phyloP scores from a whole-genome alignment of 2,888 invertebrate species.

The Junonia oenone region DNA sequence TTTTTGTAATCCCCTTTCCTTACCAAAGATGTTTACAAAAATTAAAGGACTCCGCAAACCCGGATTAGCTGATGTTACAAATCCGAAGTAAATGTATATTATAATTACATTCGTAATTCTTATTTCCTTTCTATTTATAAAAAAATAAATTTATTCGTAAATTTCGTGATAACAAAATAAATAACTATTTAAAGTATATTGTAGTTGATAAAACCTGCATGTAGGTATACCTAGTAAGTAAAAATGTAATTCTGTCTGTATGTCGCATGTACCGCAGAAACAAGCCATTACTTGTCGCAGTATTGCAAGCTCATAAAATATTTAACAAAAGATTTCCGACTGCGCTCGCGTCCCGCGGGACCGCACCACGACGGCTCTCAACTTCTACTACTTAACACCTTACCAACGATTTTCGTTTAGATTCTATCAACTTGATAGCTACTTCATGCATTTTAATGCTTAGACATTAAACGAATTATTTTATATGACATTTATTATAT shows the following conservation, averaged over 20 bases:
- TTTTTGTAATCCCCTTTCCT: slow-evolving; percentile 54
- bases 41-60: slow-evolving; percentile 50
- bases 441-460: slow-evolving; percentile 7
- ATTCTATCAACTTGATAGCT: slow-evolving; percentile 38
- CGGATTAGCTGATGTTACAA: slow-evolving; percentile 37
- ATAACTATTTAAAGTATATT: no score
- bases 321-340: slow-evolving; percentile 74
- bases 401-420: slow-evolving; percentile 23
- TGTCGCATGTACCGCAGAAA: slow-evolving; percentile 14
- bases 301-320: slow-evolving; percentile 69
- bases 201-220: neutral
- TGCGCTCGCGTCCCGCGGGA: slow-evolving; percentile 51
- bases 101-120: slow-evolving; percentile 1
- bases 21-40: slow-evolving; percentile 55
- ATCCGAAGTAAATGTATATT: slow-evolving; percentile 17
- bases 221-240: neutral
- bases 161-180: no score
- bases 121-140: neutral
- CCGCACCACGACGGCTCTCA: slow-evolving; percentile 26
- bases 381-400: slow-evolving; percentile 60
- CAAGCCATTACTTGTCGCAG: slow-evolving; percentile 45
- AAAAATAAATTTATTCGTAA: neutral
- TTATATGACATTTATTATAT: neutral
- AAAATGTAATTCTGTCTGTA: neutral
- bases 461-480: neutral